These are phyloP conservation scores for Eupithecia subfuscata DNA, from an alignment of 2,888 invertebrate species.

Conservation along the genomic window DNA sequence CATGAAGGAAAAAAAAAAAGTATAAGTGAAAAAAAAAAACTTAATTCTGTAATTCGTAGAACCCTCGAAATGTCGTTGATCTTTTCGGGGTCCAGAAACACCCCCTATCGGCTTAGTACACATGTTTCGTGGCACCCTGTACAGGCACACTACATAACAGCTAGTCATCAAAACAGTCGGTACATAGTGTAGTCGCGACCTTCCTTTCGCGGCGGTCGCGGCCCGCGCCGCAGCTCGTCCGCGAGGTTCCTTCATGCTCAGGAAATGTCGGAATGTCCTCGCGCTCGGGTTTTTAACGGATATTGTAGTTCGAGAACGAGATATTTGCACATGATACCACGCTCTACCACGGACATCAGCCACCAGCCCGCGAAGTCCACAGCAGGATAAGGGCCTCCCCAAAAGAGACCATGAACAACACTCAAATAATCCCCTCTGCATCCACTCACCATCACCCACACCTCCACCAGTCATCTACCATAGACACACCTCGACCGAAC, in stretches of 20 bases:
- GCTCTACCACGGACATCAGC: not conserved
- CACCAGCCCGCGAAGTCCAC: not conserved
- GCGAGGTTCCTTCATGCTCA: not conserved
- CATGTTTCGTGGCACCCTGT: too few species aligned
- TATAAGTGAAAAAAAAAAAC: too few species aligned
- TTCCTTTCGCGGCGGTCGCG: not conserved
- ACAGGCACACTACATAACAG: not conserved
- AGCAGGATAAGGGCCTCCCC: not conserved
- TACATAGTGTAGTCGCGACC: not conserved
- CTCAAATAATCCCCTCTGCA: not conserved
- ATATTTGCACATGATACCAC: not conserved
- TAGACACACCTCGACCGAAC: not conserved
- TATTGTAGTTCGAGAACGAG: not conserved
- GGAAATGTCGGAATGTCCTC: not conserved
- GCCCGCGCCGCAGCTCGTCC: not conserved
- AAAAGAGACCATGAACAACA: not conserved
- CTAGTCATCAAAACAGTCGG: not conserved
- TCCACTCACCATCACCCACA: not conserved
- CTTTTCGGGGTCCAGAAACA: too few species aligned
- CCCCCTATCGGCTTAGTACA: too few species aligned
- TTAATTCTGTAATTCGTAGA: too few species aligned
- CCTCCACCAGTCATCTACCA: not conserved
- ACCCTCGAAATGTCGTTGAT: too few species aligned
- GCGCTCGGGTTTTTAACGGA: not conserved
- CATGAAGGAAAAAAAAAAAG: too few species aligned